Evolutionary conservation across 2,797 vertebrate genomes (phyloP), one percentile per base, ranked within the genome.

Genomic region (Peromyscus eremicus): DNA sequence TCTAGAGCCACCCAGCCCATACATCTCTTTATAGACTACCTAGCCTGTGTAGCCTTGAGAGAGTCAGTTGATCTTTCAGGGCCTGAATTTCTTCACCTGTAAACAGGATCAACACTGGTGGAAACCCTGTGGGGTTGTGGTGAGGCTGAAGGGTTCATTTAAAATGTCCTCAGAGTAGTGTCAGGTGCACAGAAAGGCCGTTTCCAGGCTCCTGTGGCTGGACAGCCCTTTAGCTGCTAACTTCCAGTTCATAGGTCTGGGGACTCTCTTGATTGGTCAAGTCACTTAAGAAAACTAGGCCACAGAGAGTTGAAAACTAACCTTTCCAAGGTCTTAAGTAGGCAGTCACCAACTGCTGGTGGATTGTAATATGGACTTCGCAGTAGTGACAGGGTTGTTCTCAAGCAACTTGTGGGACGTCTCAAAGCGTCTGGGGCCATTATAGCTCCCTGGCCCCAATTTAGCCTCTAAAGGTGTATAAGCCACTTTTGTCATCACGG

Each of bases 381-480:
- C 57, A 27, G 23, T 37, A 32, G 55, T 76, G 25, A 37, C 66
- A 82, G 57, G 55, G n/a, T 5, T 49, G 7, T 23, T 86, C 55
- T 94, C 91, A 29, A 32, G 40, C 12, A n/a, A 71, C 89, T 11
- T 62, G 21, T 62, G 66, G 52, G 71, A 87, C 70, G 57, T 94
- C 73, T 90, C 60, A 10, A 62, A 85, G 49, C 8, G 14, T 92
- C 19, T 81, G 49, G 27, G 82, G 55, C 37, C 12, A 34, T 43
- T 21, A 89, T 7, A 23, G 62, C 9, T 17, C 32, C 49, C 62
- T 68, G 37, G 70, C 23, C 5, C 37, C 2, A n/a, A 43, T 76
- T 93, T 34, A 80, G 75, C 2, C 32, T 49, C 83, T n/a, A 25
- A 0, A 43, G 32, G 32, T 86, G 21, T 1, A 52, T 13, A 5